A percentile compares a stretch with the other conserved stretches of the same genome.
Evolutionary conservation across 2,797 vertebrate genomes (phyloP).

Genomic region (Rhynchotus rufescens): DNA sequence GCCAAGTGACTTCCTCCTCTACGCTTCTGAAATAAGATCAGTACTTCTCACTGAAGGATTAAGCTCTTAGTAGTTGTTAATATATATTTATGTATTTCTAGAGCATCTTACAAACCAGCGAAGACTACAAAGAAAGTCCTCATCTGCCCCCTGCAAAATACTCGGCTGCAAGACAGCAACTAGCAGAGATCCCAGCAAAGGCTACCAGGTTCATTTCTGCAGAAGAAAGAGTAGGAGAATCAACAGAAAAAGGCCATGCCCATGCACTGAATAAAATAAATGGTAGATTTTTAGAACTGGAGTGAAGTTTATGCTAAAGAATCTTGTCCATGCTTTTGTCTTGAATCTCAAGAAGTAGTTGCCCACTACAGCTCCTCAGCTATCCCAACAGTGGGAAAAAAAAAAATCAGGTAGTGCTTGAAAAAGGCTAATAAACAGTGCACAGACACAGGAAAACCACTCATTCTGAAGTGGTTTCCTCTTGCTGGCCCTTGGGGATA

Average conservation of each 20-base stretch:
- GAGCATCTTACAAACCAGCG: background rate
- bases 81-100: background rate
- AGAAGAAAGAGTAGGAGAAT: background rate
- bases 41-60: background rate
- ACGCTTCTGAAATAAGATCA: background rate
- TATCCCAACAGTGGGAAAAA: background rate
- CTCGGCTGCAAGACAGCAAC: background rate
- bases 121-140: background rate
- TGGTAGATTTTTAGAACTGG: background rate
- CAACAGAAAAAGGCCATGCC: background rate
- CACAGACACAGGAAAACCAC: constrained; percentile 38
- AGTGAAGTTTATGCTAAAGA: background rate
- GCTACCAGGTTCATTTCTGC: background rate
- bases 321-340: background rate
- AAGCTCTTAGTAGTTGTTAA: background rate
- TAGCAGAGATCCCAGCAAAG: background rate
- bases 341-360: background rate
- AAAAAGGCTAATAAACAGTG: background rate
- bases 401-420: background rate
- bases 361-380: background rate
- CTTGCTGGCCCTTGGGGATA: background rate
- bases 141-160: background rate
- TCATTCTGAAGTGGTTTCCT: constrained; percentile 41
- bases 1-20: background rate
- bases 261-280: background rate